Conservation (phyloP, 2,797 vertebrate genomes). For the Falco columbarius region DNA sequence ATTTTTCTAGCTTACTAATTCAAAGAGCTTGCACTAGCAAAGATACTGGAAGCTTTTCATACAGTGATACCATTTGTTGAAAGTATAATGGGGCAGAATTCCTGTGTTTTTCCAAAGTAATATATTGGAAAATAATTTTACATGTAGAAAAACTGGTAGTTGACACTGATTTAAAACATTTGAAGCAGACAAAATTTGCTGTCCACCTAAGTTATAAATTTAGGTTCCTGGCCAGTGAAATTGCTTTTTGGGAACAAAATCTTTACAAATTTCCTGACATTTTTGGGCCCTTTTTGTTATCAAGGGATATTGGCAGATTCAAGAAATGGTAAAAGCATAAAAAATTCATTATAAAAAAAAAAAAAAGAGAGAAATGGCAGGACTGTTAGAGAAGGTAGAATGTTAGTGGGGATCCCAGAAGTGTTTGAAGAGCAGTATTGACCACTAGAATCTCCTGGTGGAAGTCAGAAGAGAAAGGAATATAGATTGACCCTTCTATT, state of each 20-base stretch:
- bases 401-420: background rate
- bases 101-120: background rate
- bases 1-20: background rate
- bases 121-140: background rate
- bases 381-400: background rate
- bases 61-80: background rate
- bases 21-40: background rate
- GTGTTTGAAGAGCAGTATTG: background rate
- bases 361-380: background rate
- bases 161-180: background rate
- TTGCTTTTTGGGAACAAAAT: background rate
- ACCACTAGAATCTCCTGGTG: background rate
- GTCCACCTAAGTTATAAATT: background rate
- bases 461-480: background rate
- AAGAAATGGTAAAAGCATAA: background rate
- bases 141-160: background rate
- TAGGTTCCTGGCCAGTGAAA: background rate
- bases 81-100: background rate
- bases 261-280: fast-evolving
- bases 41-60: background rate
- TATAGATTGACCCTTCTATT: too few relatives aligned
- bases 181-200: background rate
- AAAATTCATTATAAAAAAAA: too few relatives aligned
- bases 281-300: background rate
- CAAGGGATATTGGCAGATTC: background rate